Conservation (phyloP, 2,797 vertebrate genomes). For the Bryconaethiops microstoma region DNA sequence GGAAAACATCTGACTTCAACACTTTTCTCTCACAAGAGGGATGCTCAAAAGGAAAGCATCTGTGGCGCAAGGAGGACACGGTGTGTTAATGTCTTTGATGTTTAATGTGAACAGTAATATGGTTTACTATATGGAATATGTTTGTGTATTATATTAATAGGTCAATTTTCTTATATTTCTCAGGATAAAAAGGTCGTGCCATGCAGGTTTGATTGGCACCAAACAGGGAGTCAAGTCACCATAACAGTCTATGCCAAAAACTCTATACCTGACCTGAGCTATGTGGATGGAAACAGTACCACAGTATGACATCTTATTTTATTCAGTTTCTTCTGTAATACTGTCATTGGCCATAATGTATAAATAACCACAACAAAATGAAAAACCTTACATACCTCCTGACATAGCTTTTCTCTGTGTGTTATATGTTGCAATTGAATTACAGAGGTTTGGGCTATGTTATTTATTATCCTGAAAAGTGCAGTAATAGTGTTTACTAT, state of each 20-base stretch:
- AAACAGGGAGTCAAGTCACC: slow-evolving; percentile 93
- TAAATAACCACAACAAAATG: background rate
- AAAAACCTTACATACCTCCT: too few relatives aligned
- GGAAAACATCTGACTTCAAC: slow-evolving; percentile 98
- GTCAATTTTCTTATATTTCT: slow-evolving; percentile 9
- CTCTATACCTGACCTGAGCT: slow-evolving; percentile 88
- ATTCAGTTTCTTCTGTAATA: background rate
- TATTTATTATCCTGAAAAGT: too few relatives aligned
- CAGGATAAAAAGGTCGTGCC: slow-evolving; percentile 87
- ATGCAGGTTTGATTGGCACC: slow-evolving; percentile 98
- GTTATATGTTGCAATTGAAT: too few relatives aligned
- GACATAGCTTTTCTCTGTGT: background rate
- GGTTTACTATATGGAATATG: background rate
- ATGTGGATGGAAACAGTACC: slow-evolving; percentile 92
- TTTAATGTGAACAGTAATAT: background rate
- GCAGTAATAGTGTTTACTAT: background rate
- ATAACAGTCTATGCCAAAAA: slow-evolving; percentile 97
- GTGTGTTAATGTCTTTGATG: slow-evolving; percentile 71
- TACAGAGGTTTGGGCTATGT: background rate
- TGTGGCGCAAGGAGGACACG: slow-evolving; percentile 90
- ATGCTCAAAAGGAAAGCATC: slow-evolving; percentile 86
- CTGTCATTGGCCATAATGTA: background rate
- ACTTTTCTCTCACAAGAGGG: slow-evolving; percentile 96
- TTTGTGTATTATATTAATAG: background rate
- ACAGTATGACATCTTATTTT: background rate